Base-by-base conservation (phyloP, 2,113 vertebrate species). In the Corydoras maculifer region DNA sequence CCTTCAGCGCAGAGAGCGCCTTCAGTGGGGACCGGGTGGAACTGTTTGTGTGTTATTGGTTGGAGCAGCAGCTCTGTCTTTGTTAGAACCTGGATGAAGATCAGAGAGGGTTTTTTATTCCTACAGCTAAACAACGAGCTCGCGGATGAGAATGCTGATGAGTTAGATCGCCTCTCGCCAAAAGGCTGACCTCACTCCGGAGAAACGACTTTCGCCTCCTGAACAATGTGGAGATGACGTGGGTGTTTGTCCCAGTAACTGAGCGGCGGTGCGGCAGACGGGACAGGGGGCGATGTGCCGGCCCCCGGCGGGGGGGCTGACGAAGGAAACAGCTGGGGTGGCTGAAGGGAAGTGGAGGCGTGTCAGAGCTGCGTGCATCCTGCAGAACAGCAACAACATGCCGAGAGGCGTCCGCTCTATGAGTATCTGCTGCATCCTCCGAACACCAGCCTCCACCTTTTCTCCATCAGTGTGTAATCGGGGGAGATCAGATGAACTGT, bases 321-420 rank as follows among this genome's bases (percentile, higher is more conserved):
- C 62, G 73, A 62, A 74, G 78, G 72, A 75, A 77, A 71, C 78
- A 80, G 78, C 78, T 80, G 78, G 62, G 73, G 43, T 65, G 67
- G 65, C 61, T 29, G 63, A 70, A 61, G 59, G 55, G 48, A 43
- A 48, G 70, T 68, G 49, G 65, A 74, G 43, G 58, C 72, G 57
- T 65, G 67, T 54, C 75, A 77, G 68, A 51, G 63, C 31, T 65
- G 53, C 15, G 66, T 29, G 72, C 75, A 75, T 80, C 73, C 78
- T 80, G 69, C 25, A 77, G 73, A 80, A 69, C 65, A 69, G 65
- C 62, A 72, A 58, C 50, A 11, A 43, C 35, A 43, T 2, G 35
- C 4, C 35, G 43, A 73, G 71, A 60, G 50, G 63, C 55, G 50
- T 5, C 35, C 31, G n/a, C 7, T 43, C 35, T 43, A 1, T 8